Percentiles rank a stretch among this genome's conserved stretches.
phyloP scores from a whole-genome alignment of 2,888 invertebrate species.

The Diploptera punctata region DNA sequence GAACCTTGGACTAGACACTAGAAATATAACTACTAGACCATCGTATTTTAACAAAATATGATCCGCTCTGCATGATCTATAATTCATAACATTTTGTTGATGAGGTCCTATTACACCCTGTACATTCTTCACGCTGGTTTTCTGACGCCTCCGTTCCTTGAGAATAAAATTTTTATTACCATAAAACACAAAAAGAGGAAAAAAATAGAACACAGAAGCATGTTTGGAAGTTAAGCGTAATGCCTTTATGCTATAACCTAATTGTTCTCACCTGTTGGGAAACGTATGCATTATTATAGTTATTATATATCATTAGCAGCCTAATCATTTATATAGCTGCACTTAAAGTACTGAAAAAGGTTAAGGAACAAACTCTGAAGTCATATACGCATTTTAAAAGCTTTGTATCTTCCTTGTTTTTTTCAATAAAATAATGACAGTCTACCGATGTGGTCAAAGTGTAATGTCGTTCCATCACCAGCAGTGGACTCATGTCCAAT shows the following conservation, averaged over 20 bases:
- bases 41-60: no score
- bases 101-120: no score
- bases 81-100: no score
- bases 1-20: no score
- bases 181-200: not conserved
- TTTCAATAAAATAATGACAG: no score
- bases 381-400: no score
- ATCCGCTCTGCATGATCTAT: no score
- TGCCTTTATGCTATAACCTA: conserved; percentile 4
- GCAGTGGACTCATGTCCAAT: no score
- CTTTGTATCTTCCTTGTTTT: no score
- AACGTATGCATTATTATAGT: not conserved
- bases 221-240: not conserved
- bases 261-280: conserved; percentile 2
- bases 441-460: no score
- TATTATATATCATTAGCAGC: not conserved
- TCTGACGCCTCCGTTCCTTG: not conserved
- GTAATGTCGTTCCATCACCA: no score
- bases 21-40: no score
- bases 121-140: not conserved
- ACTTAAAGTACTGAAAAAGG: not conserved
- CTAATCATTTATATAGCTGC: not conserved
- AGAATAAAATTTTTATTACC: not conserved
- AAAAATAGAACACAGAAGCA: not conserved
- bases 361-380: not conserved